Percentiles rank a stretch among this genome's conserved stretches.
Evolutionary conservation across 2,888 invertebrate species (phyloP).

Genomic region (Trichogramma dendrolimi): DNA sequence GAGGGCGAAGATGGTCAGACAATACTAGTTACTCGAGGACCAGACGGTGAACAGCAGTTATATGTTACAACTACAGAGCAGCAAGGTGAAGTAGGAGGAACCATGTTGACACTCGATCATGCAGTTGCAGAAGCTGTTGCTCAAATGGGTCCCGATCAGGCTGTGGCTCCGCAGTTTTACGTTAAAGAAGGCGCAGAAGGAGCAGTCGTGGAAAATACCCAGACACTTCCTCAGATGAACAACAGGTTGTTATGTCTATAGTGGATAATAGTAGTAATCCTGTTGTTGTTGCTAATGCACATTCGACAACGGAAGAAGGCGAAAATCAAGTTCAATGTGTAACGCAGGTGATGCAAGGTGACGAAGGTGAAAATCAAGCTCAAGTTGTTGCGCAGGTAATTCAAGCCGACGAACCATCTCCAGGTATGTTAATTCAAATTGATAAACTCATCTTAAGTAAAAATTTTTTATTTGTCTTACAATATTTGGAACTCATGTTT

Average conservation of each 20-base stretch:
- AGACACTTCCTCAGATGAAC: constrained; percentile 37
- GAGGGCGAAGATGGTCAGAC: constrained; percentile 77
- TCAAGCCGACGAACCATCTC: constrained; percentile 78
- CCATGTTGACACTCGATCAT: constrained; percentile 57
- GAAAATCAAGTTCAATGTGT: constrained; percentile 1
- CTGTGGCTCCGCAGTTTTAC: constrained; percentile 48
- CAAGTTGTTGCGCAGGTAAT: constrained; percentile 84
- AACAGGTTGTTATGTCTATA: constrained; percentile 54
- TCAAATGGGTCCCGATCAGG: constrained; percentile 58
- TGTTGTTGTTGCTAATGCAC: constrained; percentile 36
- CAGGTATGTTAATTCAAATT: constrained; percentile 57
- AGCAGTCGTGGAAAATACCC: constrained; percentile 34
- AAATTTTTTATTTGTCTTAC: constrained; percentile 5
- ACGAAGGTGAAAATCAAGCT: constrained; percentile 56
- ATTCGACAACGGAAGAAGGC: neutral
- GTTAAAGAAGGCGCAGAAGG: constrained; percentile 46
- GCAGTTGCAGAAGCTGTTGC: constrained; percentile 55
- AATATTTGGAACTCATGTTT: constrained; percentile 1
- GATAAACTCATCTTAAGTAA: neutral
- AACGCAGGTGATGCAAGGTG: constrained; percentile 47
- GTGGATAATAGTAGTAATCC: constrained; percentile 46
- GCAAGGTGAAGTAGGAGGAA: constrained; percentile 55
- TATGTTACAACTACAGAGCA: constrained; percentile 60
- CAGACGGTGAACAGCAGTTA: constrained; percentile 70
- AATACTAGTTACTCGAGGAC: constrained; percentile 68